phyloP scores from a whole-genome alignment of 2,113 vertebrate genomes.

The Leucoraja erinaceus region DNA sequence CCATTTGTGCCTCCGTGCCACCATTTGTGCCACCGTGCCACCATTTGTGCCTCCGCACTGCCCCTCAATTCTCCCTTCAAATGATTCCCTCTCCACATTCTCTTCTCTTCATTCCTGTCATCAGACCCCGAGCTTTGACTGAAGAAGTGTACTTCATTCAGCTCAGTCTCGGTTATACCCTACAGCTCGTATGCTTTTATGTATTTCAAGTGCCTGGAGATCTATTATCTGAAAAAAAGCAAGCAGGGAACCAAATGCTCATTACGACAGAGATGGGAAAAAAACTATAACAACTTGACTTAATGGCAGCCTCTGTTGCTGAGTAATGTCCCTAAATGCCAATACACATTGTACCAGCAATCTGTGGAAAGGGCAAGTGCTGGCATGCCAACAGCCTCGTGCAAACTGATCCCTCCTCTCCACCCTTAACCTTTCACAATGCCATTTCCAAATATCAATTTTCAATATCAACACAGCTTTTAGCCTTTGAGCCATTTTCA shows the following conservation, averaged over 20 bases:
- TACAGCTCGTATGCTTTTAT: neutral
- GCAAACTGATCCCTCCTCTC: neutral
- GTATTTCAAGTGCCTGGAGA: neutral
- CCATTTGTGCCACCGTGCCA: too few species aligned
- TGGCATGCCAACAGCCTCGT: neutral
- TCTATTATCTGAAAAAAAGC: conserved; percentile 23
- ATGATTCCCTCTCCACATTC: neutral
- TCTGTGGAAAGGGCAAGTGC: neutral
- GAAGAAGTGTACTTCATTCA: neutral
- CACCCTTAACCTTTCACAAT: neutral
- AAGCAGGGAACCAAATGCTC: neutral
- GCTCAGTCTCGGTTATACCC: too few species aligned
- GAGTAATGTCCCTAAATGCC: conserved; percentile 15
- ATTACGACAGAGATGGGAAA: neutral
- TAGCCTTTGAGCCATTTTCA: neutral
- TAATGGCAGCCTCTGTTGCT: neutral
- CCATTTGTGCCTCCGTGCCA: too few species aligned
- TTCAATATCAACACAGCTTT: neutral
- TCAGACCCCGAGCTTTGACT: neutral
- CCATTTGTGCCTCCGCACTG: too few species aligned
- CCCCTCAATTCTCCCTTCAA: neutral
- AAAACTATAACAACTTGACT: neutral
- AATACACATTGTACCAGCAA: neutral
- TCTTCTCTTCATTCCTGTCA: neutral
- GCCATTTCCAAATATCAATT: conserved; percentile 28